Evolutionary conservation across 2,888 invertebrate species (phyloP), one percentile per base, ranked within the genome.

Genomic region (Drosophila hamatofila): DNA sequence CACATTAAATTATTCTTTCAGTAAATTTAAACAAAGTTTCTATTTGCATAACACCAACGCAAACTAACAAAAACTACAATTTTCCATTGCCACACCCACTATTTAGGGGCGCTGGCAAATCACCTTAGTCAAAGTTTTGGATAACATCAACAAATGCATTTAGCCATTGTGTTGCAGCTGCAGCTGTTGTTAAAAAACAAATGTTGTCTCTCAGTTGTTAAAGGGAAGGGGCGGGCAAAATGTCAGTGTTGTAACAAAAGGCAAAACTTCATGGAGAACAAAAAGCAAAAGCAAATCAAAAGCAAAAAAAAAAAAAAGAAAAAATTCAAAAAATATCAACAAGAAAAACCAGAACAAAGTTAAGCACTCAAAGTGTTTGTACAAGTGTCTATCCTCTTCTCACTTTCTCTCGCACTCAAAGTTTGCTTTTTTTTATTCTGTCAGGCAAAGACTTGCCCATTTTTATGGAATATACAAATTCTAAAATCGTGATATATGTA

Each of bases 231-330:
- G 46, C 12, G 41, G 41, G 57, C 66, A 46, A 54, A 80, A 49
- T 88, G 77, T 85, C 82, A 81, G 66, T 51, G 37, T 25, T 63
- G 62, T 51, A 61, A 81, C 84, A 83, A 74, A 83, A 81, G 81
- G 67, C 62, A 72, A 75, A 72, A 87, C 58, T 80, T 83, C 67
- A 70, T 75, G 61, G 64, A 14, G 42, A 35, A 80, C 66, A 82
- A 64, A 18, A 27, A 63, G 9, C 54, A 57, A 65, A 71, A 69
- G 21, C 30, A 51, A 39, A 42, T 30, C 54, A 72, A 49, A 35
- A 67, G 2, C 30, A 51, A n/a, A 25, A 51, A 51, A 54, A 48
- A 33, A 9, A 33, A 51, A 51, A 56, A 46, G 8, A 7, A 27
- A 6, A 30, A 30, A 30, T n/a, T n/a, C 30, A 35, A 16, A 35